Evolutionary conservation across 2,797 vertebrate species (phyloP), one percentile per base, ranked within the genome.

Genomic region (Xyrichtys novacula): DNA sequence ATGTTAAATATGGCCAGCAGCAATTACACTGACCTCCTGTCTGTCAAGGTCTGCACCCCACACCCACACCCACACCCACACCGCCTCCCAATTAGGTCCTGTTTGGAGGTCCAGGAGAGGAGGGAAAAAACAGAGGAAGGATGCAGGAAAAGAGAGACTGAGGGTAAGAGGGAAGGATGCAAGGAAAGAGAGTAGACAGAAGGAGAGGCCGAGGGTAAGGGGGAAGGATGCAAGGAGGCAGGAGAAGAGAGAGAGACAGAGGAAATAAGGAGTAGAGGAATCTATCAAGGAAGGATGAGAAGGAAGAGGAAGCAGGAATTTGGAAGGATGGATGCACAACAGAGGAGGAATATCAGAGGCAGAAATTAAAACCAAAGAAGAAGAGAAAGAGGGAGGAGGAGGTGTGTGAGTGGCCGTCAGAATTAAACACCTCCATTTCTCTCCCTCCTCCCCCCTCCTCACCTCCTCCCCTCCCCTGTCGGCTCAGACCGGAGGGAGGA

Each of bases 1-100:
- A 99, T 99, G 97, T 99, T 99, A 99, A 99, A 98, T 97, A 98
- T 98, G 97, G 97, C 97, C 96, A 94, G 95, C 96, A 98, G 97
- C 97, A 96, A 97, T 97, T 97, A 97, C 95, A 91, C 95, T 98
- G 97, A 98, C 97, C 97, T 98, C 97, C 96, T 94, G 96, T 96
- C 96, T 97, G 97, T 97, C 97, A 98, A 97, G 97, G 97, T 98
- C 97, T 96, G 94, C 91, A 56, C 74, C 74, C 71, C 40, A 9
- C 40, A 43, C 44, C 15, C 44, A 42, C 40, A 19, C 40, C 6
- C 40, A 19, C 39, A 19, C 40, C 11, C 76, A 90, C 94, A 91
- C 95, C 93, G 89, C 95, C 96, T 94, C 95, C 96, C 97, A 97
- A 96, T 97, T 97, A 98, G 96, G 94, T 95, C 93, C 95, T 95